Evolutionary conservation across 1,140 invertebrate species (phyloP), one percentile per base, ranked within the genome.

Genomic region (Linepithema humile): DNA sequence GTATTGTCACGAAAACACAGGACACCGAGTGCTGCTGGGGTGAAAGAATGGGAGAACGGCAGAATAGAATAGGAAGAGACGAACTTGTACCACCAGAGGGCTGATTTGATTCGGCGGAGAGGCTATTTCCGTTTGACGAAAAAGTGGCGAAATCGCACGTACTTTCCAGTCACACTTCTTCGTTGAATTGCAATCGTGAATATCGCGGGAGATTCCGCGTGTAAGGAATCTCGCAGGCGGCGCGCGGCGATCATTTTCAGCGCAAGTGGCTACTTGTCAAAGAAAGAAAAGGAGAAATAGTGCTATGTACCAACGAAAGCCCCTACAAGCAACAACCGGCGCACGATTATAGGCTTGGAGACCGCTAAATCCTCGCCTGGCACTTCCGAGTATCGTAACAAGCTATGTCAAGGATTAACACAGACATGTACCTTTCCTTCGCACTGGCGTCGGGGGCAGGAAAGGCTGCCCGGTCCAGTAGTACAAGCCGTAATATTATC

Each of bases 401-500:
- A 69, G 64, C 75, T 57, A 65, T 53, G 48, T 55, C 48, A 69
- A 78, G 62, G 75, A 70, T 80, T 55, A 80, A 80, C 75, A 70
- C 75, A 80, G 35, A 57, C 74, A 77, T 77, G 60, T 77, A 77
- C 75, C 75, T 80, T 80, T 80, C 75, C 64, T 80, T 80, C 64
- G 75, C 62, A 70, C 50, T 80, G 64, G 29, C 64, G 64, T 69
- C 50, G 75, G 70, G 64, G 64, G 50, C 48, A 80, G 64, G 75
- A 70, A 80, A 80, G 64, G 35, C 75, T 80, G 75, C 75, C 75
- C 75, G 64, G 75, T 80, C 75, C 64, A 80, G 75, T 80, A 80
- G 75, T 80, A 80, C 75, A 80, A 80, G 75, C 64, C 64, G 74
- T 77, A 70, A 80, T 80, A 80, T 80, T 78, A 67, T 78, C 62